A percentile compares a stretch with the other conserved stretches of the same genome.
phyloP scores from a whole-genome alignment of 2,113 vertebrate genomes.

The Ginglymostoma cirratum region DNA sequence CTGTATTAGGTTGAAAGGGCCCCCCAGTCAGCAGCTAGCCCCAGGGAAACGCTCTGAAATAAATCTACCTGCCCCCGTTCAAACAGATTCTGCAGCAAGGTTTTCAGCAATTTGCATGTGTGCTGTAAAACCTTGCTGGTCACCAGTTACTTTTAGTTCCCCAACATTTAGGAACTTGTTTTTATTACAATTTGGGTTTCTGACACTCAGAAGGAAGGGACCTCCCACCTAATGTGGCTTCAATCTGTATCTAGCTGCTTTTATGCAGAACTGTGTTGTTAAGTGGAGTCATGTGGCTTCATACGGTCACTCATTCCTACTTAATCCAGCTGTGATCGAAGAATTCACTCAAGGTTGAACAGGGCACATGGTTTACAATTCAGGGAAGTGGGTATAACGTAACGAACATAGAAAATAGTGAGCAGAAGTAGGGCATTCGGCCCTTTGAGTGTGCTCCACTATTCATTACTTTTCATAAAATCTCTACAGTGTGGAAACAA shows the following conservation, averaged over 20 bases:
- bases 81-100: background rate
- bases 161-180: too few relatives aligned
- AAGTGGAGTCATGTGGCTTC: background rate
- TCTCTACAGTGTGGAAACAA: too few relatives aligned
- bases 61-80: background rate
- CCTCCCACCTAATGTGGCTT: background rate
- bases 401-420: too few relatives aligned
- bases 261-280: background rate
- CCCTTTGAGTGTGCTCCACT: too few relatives aligned
- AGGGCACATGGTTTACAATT: background rate
- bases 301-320: background rate
- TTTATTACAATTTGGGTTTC: background rate
- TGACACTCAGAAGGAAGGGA: background rate
- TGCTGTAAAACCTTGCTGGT: background rate
- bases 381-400: too few relatives aligned
- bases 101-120: background rate
- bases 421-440: too few relatives aligned
- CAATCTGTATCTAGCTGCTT: background rate
- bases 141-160: background rate
- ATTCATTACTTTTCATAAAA: too few relatives aligned
- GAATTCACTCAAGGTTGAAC: background rate
- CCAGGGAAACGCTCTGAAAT: background rate
- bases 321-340: background rate
- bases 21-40: background rate
- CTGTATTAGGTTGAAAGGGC: conserved; percentile 1